A percentile compares a stretch with the other conserved stretches of the same genome.
These are phyloP conservation scores for Himalopsyche tibetana DNA, from an alignment of 2,888 invertebrate genomes.

Conservation along the genomic window DNA sequence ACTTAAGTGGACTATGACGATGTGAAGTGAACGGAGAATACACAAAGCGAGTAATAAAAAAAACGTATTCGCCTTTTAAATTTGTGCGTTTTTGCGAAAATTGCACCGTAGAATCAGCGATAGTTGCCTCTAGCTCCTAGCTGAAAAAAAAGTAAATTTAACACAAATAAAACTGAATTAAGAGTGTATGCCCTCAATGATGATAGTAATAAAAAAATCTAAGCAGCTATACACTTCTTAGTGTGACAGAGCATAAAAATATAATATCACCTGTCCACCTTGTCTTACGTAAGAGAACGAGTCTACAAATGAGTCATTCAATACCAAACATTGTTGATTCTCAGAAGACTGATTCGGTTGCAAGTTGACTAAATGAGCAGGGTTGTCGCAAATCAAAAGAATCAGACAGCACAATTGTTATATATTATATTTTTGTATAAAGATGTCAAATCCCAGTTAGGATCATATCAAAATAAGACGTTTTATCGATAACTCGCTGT, in stretches of 20 bases:
- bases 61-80: no score
- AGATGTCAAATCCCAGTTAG: not conserved
- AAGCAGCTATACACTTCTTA: not conserved
- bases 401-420: not conserved
- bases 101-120: no score
- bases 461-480: no score
- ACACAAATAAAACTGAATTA: no score
- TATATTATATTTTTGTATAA: not conserved
- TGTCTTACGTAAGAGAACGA: constrained; percentile 29
- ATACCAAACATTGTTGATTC: constrained; percentile 35
- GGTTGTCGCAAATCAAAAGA: not conserved
- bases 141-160: no score
- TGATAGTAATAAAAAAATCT: not conserved
- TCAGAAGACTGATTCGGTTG: not conserved
- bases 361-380: not conserved
- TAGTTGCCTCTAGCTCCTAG: no score
- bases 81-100: no score
- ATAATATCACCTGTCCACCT: constrained; percentile 41
- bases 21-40: no score
- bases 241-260: not conserved
- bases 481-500: no score
- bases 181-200: not conserved
- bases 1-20: no score
- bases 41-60: no score
- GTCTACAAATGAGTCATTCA: constrained; percentile 31